Percentiles rank a stretch among this genome's conserved stretches.
These are phyloP conservation scores for Dasypolia templi DNA, from an alignment of 2,888 invertebrate genomes.

Conservation along the genomic window DNA sequence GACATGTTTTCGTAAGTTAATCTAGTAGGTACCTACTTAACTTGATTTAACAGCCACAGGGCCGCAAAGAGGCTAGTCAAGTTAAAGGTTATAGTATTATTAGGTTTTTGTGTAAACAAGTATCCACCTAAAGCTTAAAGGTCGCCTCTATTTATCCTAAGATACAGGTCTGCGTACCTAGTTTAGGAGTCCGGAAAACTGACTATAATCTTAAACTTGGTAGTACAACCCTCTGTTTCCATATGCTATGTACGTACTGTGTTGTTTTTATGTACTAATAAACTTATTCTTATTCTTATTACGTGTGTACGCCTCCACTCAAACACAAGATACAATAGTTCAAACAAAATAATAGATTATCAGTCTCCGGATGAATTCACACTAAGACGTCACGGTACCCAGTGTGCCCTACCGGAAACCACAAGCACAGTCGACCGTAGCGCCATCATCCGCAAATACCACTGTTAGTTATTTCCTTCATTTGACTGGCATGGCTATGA, in stretches of 20 bases:
- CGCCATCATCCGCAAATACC: conserved; percentile 47
- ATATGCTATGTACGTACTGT: too few species aligned
- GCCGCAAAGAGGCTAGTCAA: background rate
- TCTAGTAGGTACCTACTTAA: background rate
- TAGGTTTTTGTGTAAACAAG: background rate
- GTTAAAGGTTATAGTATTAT: too few species aligned
- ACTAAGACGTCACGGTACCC: conserved; percentile 13
- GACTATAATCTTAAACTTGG: too few species aligned
- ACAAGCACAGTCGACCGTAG: conserved; percentile 39
- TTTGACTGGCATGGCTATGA: conserved; percentile 38
- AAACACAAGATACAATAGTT: conserved; percentile 1
- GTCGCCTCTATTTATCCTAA: background rate
- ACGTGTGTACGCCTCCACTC: background rate
- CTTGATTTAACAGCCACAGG: background rate
- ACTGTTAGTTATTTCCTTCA: conserved; percentile 59
- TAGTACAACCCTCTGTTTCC: too few species aligned
- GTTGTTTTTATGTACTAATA: too few species aligned
- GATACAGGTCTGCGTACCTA: too few species aligned
- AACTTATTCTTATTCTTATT: too few species aligned
- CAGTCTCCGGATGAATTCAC: conserved; percentile 15
- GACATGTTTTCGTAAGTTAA: background rate
- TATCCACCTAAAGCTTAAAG: background rate
- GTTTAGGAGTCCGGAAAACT: too few species aligned
- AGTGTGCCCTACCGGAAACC: conserved; percentile 39
- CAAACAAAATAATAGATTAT: conserved; percentile 25